phyloP scores from a whole-genome alignment of 2,888 invertebrate genomes.

The Zelleria hepariella region DNA sequence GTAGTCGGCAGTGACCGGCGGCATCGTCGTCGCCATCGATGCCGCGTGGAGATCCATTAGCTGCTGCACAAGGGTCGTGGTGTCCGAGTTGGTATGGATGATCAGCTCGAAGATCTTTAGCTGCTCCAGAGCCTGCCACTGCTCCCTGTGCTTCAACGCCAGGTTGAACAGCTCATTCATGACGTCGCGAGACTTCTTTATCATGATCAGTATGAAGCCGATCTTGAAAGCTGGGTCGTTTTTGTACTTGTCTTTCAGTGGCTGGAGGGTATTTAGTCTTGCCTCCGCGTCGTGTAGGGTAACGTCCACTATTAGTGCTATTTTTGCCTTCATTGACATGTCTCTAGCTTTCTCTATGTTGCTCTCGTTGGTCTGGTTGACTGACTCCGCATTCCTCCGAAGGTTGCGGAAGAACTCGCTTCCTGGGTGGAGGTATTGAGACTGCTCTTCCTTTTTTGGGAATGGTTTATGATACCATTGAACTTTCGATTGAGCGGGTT shows the following conservation, averaged over 20 bases:
- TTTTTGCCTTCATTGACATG: neutral
- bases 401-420: neutral
- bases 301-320: neutral
- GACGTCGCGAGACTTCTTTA: conserved; percentile 46
- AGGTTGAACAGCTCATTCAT: conserved; percentile 52
- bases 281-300: neutral
- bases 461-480: too few species aligned
- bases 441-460: neutral
- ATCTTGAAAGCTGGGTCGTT: conserved; percentile 17
- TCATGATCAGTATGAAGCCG: conserved; percentile 47
- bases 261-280: neutral
- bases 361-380: neutral
- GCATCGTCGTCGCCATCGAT: neutral
- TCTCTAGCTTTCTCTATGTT: neutral
- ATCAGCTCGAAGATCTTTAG: conserved; percentile 54
- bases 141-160: conserved; percentile 46
- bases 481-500: too few species aligned
- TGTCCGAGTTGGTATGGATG: conserved; percentile 54
- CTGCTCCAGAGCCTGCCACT: conserved; percentile 53
- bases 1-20: too few species aligned
- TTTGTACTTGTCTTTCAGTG: conserved; percentile 25
- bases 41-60: conserved; percentile 46
- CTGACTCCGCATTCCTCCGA: neutral
- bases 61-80: conserved; percentile 45
- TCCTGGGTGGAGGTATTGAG: neutral